These are phyloP conservation scores for Bradysia coprophila DNA, from an alignment of 1,140 invertebrate species.

Conservation along the genomic window DNA sequence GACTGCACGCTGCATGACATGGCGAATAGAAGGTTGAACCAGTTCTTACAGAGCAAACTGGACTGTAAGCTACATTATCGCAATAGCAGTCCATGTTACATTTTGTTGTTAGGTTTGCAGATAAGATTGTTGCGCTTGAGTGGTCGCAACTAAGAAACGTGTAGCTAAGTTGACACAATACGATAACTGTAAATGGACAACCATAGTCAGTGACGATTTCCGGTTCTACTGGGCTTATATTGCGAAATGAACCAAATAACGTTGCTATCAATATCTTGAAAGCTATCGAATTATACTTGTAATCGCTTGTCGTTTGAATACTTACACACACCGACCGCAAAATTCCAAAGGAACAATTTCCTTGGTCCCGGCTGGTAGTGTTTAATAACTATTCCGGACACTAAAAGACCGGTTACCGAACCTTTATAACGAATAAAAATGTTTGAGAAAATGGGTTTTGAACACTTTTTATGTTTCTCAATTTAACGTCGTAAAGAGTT, in stretches of 20 bases:
- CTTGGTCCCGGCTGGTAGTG: conserved; percentile 38
- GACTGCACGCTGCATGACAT: conserved; percentile 39
- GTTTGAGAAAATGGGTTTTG: too few relatives aligned
- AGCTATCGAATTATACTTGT: too few relatives aligned
- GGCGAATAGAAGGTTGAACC: conserved; percentile 37
- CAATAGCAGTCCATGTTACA: conserved; percentile 36
- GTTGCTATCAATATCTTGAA: too few relatives aligned
- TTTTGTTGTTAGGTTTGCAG: conserved; percentile 23
- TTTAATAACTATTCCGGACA: conserved; percentile 38
- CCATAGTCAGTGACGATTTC: too few relatives aligned
- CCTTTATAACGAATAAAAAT: too few relatives aligned
- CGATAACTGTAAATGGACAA: too few relatives aligned
- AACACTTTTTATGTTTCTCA: too few relatives aligned
- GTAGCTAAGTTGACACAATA: conserved; percentile 28
- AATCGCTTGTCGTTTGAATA: too few relatives aligned
- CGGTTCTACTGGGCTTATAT: too few relatives aligned
- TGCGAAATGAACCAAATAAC: too few relatives aligned
- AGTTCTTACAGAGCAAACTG: conserved; percentile 32
- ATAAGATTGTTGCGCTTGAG: conserved; percentile 7
- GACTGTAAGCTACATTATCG: conserved; percentile 30
- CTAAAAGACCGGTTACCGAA: conserved; percentile 39
- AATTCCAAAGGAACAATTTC: conserved; percentile 41
- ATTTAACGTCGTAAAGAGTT: too few relatives aligned
- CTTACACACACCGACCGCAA: conserved; percentile 38
- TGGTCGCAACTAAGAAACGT: conserved; percentile 37